Base-by-base conservation (phyloP, 2,113 vertebrate genomes). In the Ondatra zibethicus region DNA sequence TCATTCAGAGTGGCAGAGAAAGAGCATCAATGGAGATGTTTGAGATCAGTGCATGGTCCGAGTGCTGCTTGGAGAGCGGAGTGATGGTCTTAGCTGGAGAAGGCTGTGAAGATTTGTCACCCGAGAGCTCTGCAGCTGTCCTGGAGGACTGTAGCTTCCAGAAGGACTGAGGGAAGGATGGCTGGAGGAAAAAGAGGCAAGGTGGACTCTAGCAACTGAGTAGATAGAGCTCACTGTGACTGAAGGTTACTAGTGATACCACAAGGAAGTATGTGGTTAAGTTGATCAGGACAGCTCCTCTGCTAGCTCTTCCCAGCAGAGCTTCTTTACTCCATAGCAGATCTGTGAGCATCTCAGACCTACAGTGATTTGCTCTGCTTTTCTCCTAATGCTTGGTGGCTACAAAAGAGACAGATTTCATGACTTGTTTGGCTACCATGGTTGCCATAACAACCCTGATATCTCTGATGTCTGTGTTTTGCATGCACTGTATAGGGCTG, bases 1-100 rank as follows among this genome's bases (percentile, higher is more conserved):
- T 42, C 12, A 45, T 52, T 47, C 66, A 72, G 50, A 78, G 39
- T 81, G n/a, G 45, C 27, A 88, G 73, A 68, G 16, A 42, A 14
- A 63, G 61, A 10, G 72, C 72, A 77, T 0, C 10, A 3, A 39
- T 77, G 31, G n/a, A 8, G 7, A 72, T 0, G 0, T 1, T 7
- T 50, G 7, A 65, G 12, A 89, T 23, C 29, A 61, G 11, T 36
- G 7, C 2, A 3, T 61, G 29, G 8, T 17, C n/a, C 52, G 75
- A 19, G 12, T 39, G 14, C 11, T 50, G 5, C 65, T 86, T 25
- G 86, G 55, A 81, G 36, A 55, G 33, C 7, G 8, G 29, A 81
- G 1, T 77, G 58, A 94, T 68, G 61, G 66, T 58, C 14, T 75
- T 19, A 23, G 9, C 63, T 58, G 39, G 25, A 50, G 36, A 42